A percentile compares a stretch with the other conserved stretches of the same genome.
Conservation (phyloP, 2,888 invertebrate species). For the Xestia c-nigrum region DNA sequence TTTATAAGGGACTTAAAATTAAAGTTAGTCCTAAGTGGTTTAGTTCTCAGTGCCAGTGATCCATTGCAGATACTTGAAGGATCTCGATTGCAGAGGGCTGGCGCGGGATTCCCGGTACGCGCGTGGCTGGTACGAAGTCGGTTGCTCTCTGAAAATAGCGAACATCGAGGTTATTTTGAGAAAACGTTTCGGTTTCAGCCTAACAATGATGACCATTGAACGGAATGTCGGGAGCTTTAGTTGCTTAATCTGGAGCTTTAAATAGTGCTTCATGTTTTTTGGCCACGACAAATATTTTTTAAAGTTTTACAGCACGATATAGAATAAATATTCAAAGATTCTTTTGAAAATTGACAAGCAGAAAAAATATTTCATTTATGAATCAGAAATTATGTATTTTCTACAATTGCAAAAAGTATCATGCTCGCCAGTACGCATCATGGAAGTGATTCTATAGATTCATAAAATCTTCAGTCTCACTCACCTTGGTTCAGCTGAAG, state of each 20-base stretch:
- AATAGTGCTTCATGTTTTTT: not conserved
- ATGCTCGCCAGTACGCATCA: too few species aligned
- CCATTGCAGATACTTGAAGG: constrained; percentile 90
- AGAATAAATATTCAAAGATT: not conserved
- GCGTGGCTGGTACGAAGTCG: constrained; percentile 79
- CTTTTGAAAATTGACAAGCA: not conserved
- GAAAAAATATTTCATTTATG: not conserved
- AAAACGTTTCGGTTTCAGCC: constrained; percentile 42
- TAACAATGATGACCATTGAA: constrained; percentile 38
- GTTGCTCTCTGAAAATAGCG: constrained; percentile 86
- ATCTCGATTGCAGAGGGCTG: constrained; percentile 88
- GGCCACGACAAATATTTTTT: not conserved
- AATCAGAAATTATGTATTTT: not conserved
- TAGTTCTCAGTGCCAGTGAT: constrained; percentile 89
- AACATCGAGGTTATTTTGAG: constrained; percentile 45
- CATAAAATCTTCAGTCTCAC: not conserved
- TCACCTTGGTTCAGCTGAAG: constrained; percentile 88
- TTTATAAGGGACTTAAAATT: constrained; percentile 66
- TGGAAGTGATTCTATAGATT: not conserved
- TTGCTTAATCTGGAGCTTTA: constrained; percentile 28
- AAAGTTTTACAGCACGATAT: not conserved
- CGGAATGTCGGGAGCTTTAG: constrained; percentile 28
- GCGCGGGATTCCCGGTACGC: constrained; percentile 80
- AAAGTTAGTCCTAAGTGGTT: constrained; percentile 65
- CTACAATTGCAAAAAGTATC: not conserved